phyloP scores from a whole-genome alignment of 2,797 vertebrate species.

The Cyclopterus lumpus region DNA sequence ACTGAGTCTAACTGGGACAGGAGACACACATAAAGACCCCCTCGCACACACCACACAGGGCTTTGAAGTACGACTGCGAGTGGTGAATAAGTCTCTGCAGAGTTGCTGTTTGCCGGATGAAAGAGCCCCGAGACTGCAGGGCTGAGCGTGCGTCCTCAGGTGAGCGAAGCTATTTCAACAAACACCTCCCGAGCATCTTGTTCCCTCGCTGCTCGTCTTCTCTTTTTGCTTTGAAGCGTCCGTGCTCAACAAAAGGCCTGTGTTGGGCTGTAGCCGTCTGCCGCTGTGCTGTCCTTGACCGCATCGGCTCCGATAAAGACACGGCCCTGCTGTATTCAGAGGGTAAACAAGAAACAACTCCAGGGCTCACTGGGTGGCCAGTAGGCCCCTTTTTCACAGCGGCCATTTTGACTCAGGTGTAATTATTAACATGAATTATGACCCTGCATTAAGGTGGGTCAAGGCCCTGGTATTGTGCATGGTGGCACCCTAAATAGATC shows the following conservation, averaged over 20 bases:
- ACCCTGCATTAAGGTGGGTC: neutral
- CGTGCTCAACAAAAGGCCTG: slow-evolving; percentile 60
- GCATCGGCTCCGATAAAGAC: slow-evolving; percentile 56
- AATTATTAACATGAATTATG: neutral
- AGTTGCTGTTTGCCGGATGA: slow-evolving; percentile 70
- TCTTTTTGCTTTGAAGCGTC: slow-evolving; percentile 52
- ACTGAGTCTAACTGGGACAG: slow-evolving; percentile 54
- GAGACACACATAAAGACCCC: slow-evolving; percentile 45
- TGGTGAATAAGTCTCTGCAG: slow-evolving; percentile 57
- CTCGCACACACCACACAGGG: slow-evolving; percentile 44
- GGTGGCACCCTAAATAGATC: neutral
- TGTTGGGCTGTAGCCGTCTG: slow-evolving; percentile 67
- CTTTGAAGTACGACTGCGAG: slow-evolving; percentile 69
- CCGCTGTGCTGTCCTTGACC: slow-evolving; percentile 66
- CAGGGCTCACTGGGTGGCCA: neutral
- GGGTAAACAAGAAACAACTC: slow-evolving; percentile 29
- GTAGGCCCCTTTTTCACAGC: neutral
- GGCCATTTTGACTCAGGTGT: neutral
- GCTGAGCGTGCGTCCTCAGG: slow-evolving; percentile 67
- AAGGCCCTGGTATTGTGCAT: neutral
- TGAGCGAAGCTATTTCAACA: slow-evolving; percentile 66
- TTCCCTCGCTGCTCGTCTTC: slow-evolving; percentile 25
- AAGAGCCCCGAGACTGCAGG: slow-evolving; percentile 67
- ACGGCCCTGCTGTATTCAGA: slow-evolving; percentile 28
- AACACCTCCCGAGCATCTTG: slow-evolving; percentile 52